phyloP scores from a whole-genome alignment of 2,888 invertebrate species.

The Tiphia femorata region DNA sequence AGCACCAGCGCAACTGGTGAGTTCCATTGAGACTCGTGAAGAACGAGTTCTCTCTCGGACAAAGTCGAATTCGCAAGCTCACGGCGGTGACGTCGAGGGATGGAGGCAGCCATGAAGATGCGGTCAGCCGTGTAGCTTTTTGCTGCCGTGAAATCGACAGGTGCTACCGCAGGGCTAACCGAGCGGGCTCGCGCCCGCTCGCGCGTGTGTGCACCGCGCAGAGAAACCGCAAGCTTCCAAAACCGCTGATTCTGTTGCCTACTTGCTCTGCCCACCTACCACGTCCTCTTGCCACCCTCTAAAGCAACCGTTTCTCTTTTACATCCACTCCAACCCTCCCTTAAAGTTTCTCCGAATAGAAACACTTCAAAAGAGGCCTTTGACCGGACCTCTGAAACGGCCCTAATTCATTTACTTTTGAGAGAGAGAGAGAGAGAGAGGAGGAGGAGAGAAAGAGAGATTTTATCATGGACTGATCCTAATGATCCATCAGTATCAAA shows the following conservation, averaged over 20 bases:
- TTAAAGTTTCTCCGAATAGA: too few relatives aligned
- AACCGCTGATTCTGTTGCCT: constrained; percentile 12
- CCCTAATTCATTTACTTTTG: too few relatives aligned
- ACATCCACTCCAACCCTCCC: constrained; percentile 5
- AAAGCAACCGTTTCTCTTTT: too few relatives aligned
- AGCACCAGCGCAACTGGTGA: too few relatives aligned
- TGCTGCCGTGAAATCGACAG: constrained; percentile 60
- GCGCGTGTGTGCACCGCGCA: constrained; percentile 20
- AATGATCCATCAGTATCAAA: too few relatives aligned
- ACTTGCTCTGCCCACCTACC: constrained; percentile 5
- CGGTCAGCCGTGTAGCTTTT: constrained; percentile 37
- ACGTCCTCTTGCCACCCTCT: too few relatives aligned
- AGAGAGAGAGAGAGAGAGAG: not conserved
- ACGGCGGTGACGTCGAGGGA: not conserved
- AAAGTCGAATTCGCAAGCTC: not conserved
- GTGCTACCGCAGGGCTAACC: constrained; percentile 55
- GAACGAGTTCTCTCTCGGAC: not conserved
- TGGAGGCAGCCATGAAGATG: too few relatives aligned
- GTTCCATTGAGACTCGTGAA: too few relatives aligned
- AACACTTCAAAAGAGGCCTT: too few relatives aligned
- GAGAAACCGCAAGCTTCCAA: constrained; percentile 19
- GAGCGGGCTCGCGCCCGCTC: constrained; percentile 16
- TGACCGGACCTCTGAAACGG: too few relatives aligned
- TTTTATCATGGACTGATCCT: not conserved
- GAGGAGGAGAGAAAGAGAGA: not conserved